Evolutionary conservation across 2,113 vertebrate species (phyloP).

Genomic region (Ibidorhyncha struthersii): DNA sequence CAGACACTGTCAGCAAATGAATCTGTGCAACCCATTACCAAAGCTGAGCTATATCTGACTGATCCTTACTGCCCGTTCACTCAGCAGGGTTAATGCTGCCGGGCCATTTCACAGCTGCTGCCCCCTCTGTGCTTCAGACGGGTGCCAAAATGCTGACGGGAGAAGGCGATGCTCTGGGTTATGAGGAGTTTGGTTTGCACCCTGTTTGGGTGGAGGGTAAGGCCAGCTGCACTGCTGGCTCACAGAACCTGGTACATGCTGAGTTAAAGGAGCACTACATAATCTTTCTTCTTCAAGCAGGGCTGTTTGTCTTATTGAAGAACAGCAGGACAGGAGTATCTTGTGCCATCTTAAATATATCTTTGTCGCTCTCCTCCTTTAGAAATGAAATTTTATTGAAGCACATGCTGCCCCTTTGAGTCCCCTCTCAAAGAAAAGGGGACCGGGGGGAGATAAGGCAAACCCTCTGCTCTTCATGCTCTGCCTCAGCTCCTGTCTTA

Average conservation of each 20-base stretch:
- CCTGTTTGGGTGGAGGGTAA: not conserved
- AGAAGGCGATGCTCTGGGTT: not conserved
- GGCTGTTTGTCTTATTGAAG: not conserved
- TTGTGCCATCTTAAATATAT: not conserved
- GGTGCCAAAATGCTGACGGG: not conserved
- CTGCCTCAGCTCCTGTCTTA: not conserved
- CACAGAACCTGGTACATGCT: rapidly evolving
- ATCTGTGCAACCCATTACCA: not conserved
- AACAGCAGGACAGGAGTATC: not conserved
- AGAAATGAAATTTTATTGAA: not conserved
- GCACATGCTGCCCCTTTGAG: not conserved
- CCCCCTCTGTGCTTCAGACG: not conserved
- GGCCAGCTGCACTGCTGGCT: not conserved
- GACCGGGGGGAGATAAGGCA: not conserved
- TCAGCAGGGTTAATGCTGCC: not conserved
- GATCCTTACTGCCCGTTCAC: too few species aligned
- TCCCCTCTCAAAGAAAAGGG: not conserved
- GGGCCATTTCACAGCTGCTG: not conserved
- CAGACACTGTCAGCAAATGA: not conserved
- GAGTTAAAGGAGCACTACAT: not conserved
- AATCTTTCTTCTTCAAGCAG: not conserved
- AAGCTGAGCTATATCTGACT: rapidly evolving
- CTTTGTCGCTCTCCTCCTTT: not conserved
- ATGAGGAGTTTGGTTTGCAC: not conserved
- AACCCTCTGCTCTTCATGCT: not conserved